Conservation (phyloP, 2,797 vertebrate genomes). For the Malacoctenus gilli region DNA sequence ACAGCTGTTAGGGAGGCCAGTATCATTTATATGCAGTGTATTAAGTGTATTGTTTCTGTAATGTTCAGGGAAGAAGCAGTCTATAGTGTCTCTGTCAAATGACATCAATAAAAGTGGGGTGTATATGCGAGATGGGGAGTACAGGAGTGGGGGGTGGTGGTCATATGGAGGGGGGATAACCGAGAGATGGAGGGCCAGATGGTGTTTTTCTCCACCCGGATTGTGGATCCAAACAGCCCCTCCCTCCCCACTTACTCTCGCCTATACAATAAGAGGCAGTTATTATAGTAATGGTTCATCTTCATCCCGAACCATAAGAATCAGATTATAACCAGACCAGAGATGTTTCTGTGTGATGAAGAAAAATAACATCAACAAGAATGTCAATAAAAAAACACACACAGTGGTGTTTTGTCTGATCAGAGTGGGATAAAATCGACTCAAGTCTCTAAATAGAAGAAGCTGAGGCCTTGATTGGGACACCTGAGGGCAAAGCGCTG, state of each 20-base stretch:
- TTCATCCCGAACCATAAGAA: not conserved
- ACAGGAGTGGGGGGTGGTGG: constrained; percentile 29
- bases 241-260: too few species aligned
- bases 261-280: too few species aligned
- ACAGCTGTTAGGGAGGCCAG: too few species aligned
- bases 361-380: too few species aligned
- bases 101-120: constrained; percentile 20
- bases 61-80: constrained; percentile 7
- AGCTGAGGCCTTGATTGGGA: too few species aligned
- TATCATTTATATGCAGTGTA: not conserved
- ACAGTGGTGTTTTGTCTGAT: too few species aligned
- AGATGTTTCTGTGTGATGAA: not conserved
- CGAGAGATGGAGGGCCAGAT: constrained; percentile 68
- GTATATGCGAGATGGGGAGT: constrained; percentile 10
- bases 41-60: constrained; percentile 7
- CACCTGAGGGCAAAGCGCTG: too few species aligned
- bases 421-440: too few species aligned
- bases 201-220: constrained; percentile 75
- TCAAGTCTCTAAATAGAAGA: too few species aligned
- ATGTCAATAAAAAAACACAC: too few species aligned
- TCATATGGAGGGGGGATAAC: constrained; percentile 43
- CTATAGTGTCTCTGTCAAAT: constrained; percentile 37
- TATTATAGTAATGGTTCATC: too few species aligned
- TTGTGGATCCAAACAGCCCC: constrained; percentile 26
- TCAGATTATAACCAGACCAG: constrained; percentile 6